These are phyloP conservation scores for Gasterosteus aculeatus DNA, from an alignment of 2,113 vertebrate species.

Conservation along the genomic window DNA sequence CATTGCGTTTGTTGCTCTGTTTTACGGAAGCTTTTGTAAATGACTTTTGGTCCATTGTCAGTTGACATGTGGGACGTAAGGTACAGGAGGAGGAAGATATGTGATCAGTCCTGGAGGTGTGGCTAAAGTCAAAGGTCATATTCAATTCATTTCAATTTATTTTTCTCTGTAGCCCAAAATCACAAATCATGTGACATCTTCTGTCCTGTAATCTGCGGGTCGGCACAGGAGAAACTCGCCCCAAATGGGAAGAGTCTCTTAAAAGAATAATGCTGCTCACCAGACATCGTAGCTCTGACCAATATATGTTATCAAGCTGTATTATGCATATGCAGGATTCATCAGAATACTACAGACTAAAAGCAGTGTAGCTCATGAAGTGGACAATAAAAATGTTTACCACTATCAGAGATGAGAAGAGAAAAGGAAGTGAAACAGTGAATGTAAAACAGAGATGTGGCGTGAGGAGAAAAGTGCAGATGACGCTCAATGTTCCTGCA, in stretches of 20 bases:
- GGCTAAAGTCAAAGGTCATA: neutral
- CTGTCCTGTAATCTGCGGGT: too few species aligned
- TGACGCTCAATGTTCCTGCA: conserved; percentile 44
- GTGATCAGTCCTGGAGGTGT: neutral
- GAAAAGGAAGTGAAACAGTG: conserved; percentile 17
- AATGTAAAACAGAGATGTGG: conserved; percentile 12
- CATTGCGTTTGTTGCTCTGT: neutral
- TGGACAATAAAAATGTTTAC: conserved; percentile 15
- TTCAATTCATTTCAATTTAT: neutral
- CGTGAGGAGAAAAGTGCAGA: conserved; percentile 18
- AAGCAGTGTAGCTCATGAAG: neutral
- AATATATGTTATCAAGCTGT: neutral
- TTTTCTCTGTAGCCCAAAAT: too few species aligned
- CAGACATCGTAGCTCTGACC: neutral
- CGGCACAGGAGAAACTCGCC: too few species aligned
- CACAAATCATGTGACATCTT: too few species aligned
- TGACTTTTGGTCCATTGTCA: neutral
- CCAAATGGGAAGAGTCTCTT: neutral
- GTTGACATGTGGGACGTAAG: neutral
- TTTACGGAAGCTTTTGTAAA: neutral
- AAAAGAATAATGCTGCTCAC: neutral
- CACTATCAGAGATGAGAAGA: conserved; percentile 2
- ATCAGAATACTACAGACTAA: neutral
- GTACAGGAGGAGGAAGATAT: neutral
- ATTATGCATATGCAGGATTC: neutral